phyloP scores from a whole-genome alignment of 2,888 invertebrate genomes.

The Rhingia campestris region DNA sequence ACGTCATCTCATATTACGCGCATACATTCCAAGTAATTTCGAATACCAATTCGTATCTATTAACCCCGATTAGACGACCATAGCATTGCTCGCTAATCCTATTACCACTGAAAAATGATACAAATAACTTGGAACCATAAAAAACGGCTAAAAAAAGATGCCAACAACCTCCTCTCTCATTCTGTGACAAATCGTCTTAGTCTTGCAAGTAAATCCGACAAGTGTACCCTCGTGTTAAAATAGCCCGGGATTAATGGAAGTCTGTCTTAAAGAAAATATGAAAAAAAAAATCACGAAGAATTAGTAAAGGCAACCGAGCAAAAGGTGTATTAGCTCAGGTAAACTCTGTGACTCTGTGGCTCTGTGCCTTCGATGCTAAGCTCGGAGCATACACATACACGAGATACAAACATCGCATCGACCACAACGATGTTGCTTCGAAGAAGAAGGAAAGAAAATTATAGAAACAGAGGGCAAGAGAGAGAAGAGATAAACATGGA shows the following conservation, averaged over 20 bases:
- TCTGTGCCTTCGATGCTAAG: slow-evolving; percentile 17
- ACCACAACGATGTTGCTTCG: slow-evolving; percentile 1
- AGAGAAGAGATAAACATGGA: slow-evolving; percentile 62
- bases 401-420: not conserved
- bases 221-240: slow-evolving; percentile 51
- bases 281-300: slow-evolving; percentile 36
- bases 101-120: slow-evolving; percentile 57
- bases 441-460: slow-evolving; percentile 12
- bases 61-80: slow-evolving; percentile 44
- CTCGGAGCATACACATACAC: slow-evolving; percentile 3
- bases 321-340: slow-evolving; percentile 50
- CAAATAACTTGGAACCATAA: slow-evolving; percentile 37
- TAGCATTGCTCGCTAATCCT: slow-evolving; percentile 36
- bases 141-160: slow-evolving; percentile 30
- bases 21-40: slow-evolving; percentile 11
- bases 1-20: not conserved
- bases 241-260: slow-evolving; percentile 62
- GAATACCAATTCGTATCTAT: slow-evolving; percentile 48
- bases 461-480: slow-evolving; percentile 27
- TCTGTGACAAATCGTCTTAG: slow-evolving; percentile 43
- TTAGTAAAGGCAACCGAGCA: slow-evolving; percentile 56
- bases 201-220: slow-evolving; percentile 62
- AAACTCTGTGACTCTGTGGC: slow-evolving; percentile 25
- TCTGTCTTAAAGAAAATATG: slow-evolving; percentile 43
- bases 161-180: slow-evolving; percentile 45